phyloP scores from a whole-genome alignment of 23 tunicate species.

The Halocynthia roretzi region DNA sequence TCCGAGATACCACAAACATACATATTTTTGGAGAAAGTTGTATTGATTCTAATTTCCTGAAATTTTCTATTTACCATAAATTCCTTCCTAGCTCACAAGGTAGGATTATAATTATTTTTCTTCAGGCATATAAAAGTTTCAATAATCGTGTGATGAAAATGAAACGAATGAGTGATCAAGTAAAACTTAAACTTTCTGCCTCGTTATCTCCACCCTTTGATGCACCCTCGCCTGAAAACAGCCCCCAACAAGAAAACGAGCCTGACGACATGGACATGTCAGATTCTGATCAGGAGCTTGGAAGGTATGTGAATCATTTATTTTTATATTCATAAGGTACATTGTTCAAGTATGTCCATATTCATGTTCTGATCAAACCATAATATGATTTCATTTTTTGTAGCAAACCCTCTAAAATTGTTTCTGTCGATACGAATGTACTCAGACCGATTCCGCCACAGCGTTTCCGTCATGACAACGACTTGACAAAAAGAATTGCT shows the following conservation, averaged over 20 bases:
- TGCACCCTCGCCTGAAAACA: neutral
- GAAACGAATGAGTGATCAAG: conserved; percentile 69
- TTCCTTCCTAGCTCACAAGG: no score
- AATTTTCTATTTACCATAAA: no score
- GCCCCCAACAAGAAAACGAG: neutral
- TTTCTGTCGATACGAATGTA: conserved; percentile 7
- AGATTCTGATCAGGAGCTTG: conserved; percentile 54
- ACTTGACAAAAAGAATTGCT: no score
- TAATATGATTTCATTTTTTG: neutral
- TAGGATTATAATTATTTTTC: neutral
- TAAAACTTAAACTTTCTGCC: conserved; percentile 49
- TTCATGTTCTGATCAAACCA: neutral
- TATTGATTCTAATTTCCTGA: no score
- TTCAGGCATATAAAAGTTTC: conserved; percentile 76
- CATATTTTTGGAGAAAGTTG: no score
- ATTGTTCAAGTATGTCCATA: neutral
- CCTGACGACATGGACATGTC: conserved; percentile 86
- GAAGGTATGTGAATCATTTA: conserved; percentile 14
- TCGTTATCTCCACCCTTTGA: neutral
- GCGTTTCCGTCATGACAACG: no score
- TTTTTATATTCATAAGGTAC: neutral
- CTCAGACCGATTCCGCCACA: no score
- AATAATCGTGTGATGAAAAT: conserved; percentile 72
- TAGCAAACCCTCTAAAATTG: conserved; percentile 26
- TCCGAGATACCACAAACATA: no score